Evolutionary conservation across 2,888 invertebrate species (phyloP), one percentile per base, ranked within the genome.

Genomic region (Pseudoips prasinana): DNA sequence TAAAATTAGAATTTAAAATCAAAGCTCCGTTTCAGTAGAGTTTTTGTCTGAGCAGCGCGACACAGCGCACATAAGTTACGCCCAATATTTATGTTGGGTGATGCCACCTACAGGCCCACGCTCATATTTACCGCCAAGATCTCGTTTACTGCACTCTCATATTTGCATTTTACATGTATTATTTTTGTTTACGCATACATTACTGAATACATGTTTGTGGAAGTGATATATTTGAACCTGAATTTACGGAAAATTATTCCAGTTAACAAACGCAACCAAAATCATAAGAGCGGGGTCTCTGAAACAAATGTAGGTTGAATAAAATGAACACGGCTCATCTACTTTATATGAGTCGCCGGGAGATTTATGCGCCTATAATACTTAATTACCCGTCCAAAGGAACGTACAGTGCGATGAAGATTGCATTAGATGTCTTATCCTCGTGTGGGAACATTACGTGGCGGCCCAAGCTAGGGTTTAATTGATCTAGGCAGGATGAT

Each of bases 1-100:
- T 83, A 80, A 83, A 84, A 85, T 84, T 84, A 78, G 81, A 85
- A 84, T 84, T 84, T 84, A 79, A 84, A 85, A 84, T 84, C 81
- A 84, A 77, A 81, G 69, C 79, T 72, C 75, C 64, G 68, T 69
- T 77, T 64, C 70, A 54, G 75, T 73, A 74, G 74, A 80, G 81
- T 79, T 82, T 82, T 83, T 83, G 77, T 74, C 66, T 66, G 62
- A 58, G 55, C 54, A 51, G 58, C 62, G 70, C 68, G 66, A 64
- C 71, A 67, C 58, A 48, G 65, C 61, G 73, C 64, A 70, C 73
- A 79, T 82, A 78, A 78, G 75, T 80, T 76, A 73, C 67, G 59
- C 57, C 64, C 73, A 74, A 79, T 58, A 80, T 82, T 81, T 79
- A 81, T 82, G 80, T 67, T 49, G 58, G 67, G 58, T 60, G 69